Evolutionary conservation across 2,888 invertebrate species (phyloP).

Genomic region (Theretra japonica): DNA sequence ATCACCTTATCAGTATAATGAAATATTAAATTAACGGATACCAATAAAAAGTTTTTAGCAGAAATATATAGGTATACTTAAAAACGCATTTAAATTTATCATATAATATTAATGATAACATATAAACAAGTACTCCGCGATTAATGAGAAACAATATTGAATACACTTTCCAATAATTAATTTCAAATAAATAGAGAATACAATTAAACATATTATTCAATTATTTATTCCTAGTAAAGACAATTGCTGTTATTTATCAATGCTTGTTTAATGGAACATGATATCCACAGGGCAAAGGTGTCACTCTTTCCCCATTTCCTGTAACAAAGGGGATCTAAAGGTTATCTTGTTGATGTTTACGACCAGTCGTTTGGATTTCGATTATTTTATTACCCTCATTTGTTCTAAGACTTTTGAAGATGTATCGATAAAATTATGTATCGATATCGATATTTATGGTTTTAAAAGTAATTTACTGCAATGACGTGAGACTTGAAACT

Average conservation of each 20-base stretch:
- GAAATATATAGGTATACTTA: too few relatives aligned
- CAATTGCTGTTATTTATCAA: background rate
- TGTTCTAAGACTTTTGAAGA: conserved; percentile 43
- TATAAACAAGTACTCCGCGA: too few relatives aligned
- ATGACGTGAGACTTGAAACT: too few relatives aligned
- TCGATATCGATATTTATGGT: too few relatives aligned
- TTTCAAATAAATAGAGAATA: background rate
- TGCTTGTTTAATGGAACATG: background rate
- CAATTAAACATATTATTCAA: background rate
- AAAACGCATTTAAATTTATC: too few relatives aligned
- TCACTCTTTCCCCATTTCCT: background rate
- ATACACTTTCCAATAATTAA: background rate
- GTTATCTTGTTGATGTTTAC: background rate
- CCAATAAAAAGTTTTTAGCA: too few relatives aligned
- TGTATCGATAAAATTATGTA: too few relatives aligned
- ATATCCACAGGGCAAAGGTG: background rate
- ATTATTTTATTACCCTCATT: conserved; percentile 67
- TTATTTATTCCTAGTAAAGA: background rate
- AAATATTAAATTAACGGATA: too few relatives aligned
- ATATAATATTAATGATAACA: too few relatives aligned
- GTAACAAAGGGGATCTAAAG: background rate
- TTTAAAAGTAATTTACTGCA: too few relatives aligned
- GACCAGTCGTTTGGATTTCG: conserved; percentile 3
- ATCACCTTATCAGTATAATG: too few relatives aligned
- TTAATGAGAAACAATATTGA: too few relatives aligned